These are phyloP conservation scores for Eupeodes latifasciatus DNA, from an alignment of 2,888 invertebrate genomes.

Conservation along the genomic window DNA sequence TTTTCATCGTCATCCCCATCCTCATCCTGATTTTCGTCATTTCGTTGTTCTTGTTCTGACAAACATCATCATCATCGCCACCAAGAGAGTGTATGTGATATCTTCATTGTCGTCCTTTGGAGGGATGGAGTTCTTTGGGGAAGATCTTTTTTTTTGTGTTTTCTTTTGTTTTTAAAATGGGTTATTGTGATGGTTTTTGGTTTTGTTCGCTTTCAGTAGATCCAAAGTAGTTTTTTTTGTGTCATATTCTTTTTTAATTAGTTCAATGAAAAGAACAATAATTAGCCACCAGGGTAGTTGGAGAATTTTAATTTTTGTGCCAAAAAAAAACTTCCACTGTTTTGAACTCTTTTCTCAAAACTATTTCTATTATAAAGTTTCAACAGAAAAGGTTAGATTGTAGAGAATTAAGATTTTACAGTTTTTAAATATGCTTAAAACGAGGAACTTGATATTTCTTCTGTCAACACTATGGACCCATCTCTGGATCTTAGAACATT, in stretches of 20 bases:
- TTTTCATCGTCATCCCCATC: constrained; percentile 43
- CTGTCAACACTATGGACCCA: too few species aligned
- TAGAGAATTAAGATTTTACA: too few species aligned
- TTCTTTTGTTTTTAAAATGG: constrained; percentile 8
- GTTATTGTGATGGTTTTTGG: constrained; percentile 35
- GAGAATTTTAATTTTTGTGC: too few species aligned
- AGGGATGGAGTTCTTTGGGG: constrained; percentile 7
- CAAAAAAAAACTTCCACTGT: too few species aligned
- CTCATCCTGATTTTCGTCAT: too few species aligned
- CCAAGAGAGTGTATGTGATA: constrained; percentile 63
- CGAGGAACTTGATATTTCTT: too few species aligned
- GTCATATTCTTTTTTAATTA: constrained; percentile 59
- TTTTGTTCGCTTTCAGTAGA: constrained; percentile 36
- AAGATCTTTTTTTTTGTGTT: neutral
- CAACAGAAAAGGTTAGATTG: too few species aligned
- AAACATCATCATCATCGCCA: constrained; percentile 43
- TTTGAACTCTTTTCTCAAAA: too few species aligned
- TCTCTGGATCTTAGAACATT: too few species aligned
- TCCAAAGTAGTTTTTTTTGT: constrained; percentile 34
- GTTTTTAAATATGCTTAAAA: too few species aligned
- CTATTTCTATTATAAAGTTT: too few species aligned
- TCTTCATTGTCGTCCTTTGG: constrained; percentile 29
- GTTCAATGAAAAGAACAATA: constrained; percentile 17
- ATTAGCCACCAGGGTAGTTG: neutral
- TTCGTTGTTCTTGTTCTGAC: constrained; percentile 4